Conservation (phyloP, 2,888 invertebrate genomes). For the Leucophora obtusa region DNA sequence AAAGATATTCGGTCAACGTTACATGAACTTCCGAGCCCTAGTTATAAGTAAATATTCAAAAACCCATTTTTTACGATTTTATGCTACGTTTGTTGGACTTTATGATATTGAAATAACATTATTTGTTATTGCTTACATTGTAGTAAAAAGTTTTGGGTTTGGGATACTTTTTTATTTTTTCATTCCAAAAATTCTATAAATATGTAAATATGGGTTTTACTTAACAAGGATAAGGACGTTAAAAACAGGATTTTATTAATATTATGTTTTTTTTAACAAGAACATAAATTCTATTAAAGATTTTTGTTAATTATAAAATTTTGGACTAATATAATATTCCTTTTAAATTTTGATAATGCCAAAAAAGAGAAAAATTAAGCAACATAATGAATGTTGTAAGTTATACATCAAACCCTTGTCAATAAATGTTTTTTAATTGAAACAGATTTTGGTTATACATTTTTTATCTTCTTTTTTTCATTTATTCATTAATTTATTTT, state of each 20-base stretch:
- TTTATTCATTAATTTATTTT: constrained; percentile 31
- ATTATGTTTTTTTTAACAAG: constrained; percentile 32
- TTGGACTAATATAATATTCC: not conserved
- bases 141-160: constrained; percentile 7
- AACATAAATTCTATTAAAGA: constrained; percentile 46
- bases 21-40: too few species aligned
- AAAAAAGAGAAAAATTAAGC: not conserved
- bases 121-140: constrained; percentile 26
- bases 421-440: constrained; percentile 25
- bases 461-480: constrained; percentile 26
- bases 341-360: not conserved
- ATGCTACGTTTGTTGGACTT: constrained; percentile 36
- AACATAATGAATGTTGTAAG: not conserved
- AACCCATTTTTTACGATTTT: constrained; percentile 47
- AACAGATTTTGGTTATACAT: not conserved
- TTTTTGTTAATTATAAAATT: not conserved
- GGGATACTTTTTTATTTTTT: constrained; percentile 36
- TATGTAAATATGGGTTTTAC: constrained; percentile 46
- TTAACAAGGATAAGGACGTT: constrained; percentile 23
- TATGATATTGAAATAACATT: constrained; percentile 49
- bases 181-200: constrained; percentile 37
- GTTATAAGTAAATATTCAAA: not conserved
- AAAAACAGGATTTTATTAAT: constrained; percentile 41
- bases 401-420: constrained; percentile 5
- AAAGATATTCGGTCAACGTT: too few species aligned